Conservation (phyloP, 2,888 invertebrate genomes). For the Tenthredo mesomela region DNA sequence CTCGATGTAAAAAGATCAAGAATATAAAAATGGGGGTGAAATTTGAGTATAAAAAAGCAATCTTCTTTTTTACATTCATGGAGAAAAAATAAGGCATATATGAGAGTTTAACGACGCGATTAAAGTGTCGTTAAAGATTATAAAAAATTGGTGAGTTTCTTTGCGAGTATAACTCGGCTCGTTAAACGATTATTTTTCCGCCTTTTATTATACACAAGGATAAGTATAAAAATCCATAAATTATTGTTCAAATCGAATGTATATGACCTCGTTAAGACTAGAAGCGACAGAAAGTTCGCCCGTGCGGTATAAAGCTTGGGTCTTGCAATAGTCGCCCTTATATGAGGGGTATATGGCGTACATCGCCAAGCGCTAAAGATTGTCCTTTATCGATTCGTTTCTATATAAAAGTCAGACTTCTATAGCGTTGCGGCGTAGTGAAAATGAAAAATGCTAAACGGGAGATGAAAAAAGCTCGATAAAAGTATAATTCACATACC, state of each 20-base stretch:
- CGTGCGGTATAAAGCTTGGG: not conserved
- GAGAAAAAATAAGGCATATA: not conserved
- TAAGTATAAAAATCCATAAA: not conserved
- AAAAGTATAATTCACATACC: not conserved
- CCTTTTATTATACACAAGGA: not conserved
- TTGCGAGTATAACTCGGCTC: not conserved
- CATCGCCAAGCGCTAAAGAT: not conserved
- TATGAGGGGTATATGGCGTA: not conserved
- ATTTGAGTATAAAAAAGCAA: conserved; percentile 3
- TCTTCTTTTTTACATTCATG: not conserved
- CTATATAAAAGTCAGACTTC: not conserved
- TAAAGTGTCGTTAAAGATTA: not conserved
- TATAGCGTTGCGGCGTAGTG: not conserved
- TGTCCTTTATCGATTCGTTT: conserved; percentile 9
- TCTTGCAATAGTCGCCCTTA: not conserved
- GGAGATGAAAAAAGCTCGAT: not conserved
- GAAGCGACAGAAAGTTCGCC: not conserved
- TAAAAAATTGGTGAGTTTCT: not conserved
- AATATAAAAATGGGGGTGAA: not conserved
- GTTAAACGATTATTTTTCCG: not conserved
- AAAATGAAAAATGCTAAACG: not conserved
- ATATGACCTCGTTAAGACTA: not conserved
- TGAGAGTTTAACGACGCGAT: conserved; percentile 30
- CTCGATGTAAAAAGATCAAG: not conserved
- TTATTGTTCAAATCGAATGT: not conserved